phyloP scores from a whole-genome alignment of 2,797 vertebrate genomes.

The Clamator glandarius region DNA sequence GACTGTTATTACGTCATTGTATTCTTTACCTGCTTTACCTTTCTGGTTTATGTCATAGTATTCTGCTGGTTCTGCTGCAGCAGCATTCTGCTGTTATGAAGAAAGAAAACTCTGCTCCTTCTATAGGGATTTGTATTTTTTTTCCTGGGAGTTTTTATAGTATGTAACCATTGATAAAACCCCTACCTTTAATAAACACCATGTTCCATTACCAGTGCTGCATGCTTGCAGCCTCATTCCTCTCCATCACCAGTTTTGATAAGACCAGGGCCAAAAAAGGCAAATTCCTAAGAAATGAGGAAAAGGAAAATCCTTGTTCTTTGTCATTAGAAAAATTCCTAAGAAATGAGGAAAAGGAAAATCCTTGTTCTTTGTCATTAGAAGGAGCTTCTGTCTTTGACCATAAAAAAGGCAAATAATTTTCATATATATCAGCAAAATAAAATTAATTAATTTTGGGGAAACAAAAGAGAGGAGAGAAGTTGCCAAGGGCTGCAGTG shows the following conservation, averaged over 20 bases:
- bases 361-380: not conserved
- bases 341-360: not conserved
- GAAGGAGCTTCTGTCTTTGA: not conserved
- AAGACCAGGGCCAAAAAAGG: not conserved
- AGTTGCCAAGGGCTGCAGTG: not conserved
- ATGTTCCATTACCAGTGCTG: not conserved
- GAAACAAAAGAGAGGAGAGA: fast-evolving
- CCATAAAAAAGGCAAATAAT: not conserved
- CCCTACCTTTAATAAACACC: not conserved
- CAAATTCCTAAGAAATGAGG: not conserved
- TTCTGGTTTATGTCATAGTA: not conserved
- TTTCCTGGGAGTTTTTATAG: not conserved
- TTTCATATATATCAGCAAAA: not conserved
- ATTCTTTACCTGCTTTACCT: not conserved
- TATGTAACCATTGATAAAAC: fast-evolving
- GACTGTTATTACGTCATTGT: fast-evolving
- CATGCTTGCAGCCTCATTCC: not conserved
- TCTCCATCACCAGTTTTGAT: not conserved
- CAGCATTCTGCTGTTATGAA: not conserved
- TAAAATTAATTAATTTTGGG: not conserved
- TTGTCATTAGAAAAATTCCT: not conserved
- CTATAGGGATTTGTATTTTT: not conserved
- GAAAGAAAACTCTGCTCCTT: not conserved
- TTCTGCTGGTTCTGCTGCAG: not conserved
- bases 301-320: not conserved